Evolutionary conservation across 2,888 invertebrate genomes (phyloP), one percentile per base, ranked within the genome.

Genomic region (Ctena decussata): DNA sequence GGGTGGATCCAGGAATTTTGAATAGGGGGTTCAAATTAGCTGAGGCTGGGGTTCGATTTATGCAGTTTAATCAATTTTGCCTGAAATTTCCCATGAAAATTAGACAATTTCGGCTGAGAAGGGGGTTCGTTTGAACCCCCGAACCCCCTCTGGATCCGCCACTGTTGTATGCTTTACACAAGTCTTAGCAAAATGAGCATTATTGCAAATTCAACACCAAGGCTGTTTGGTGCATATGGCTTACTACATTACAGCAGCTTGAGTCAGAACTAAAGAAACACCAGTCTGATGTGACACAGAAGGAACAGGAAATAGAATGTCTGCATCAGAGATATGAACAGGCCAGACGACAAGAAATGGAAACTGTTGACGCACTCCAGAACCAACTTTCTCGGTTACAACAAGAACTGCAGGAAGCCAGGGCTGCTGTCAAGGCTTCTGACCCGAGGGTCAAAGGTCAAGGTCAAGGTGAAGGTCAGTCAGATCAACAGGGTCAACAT

Each of bases 311-410:
- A 57, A 90, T 91, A 5, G 79, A 81, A 2, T 83, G 87, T 21
- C 86, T 90, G 46, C 87, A 85, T 72, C 73, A 86, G 6, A 83
- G 85, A 44, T 69, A 88, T 65, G 73, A 79, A 18, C 77, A 86
- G 60, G 46, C 83, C 15, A 87, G 79, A 73, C 57, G 65, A n/a
- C 74, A 79, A n/a, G 82, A 87, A 32, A 57, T 80, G 35, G 90
- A 90, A 77, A 80, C 87, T 74, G 77, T 89, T 8, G 73, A 80
- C 11, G 71, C 86, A 0, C 74, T 86, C 80, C 87, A 90, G 30
- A 76, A 80, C 30, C 80, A 81, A 53, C 77, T 90, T 12, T 46
- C 86, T 44, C 73, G 85, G 21, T 79, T 87, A 18, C 84, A 90
- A 44, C 72, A 79, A 65, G 87, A 90, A 65, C 65, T 86, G 15